Evolutionary conservation across 2,113 vertebrate species (phyloP), one percentile per base, ranked within the genome.

Genomic region (Lophotis ruficrista): DNA sequence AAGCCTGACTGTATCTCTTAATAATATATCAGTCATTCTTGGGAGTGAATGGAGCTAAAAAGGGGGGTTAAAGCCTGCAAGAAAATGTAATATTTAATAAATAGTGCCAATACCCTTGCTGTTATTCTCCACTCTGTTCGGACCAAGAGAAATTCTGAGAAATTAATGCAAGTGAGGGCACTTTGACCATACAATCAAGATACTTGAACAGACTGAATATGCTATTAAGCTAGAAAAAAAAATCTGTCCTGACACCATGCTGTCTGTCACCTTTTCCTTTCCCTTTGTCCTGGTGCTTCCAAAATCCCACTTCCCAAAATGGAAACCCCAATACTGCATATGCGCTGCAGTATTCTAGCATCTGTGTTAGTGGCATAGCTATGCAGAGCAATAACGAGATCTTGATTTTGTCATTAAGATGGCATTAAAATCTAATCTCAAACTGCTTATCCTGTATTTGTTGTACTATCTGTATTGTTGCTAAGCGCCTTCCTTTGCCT

Each of bases 341-440:
- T 7, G 10, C 1, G 4, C 38, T 72, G 56, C 37, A 51, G 45
- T 66, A 35, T 75, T 57, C 38, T 31, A 51, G 50, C 33, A 50
- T 69, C 80, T 60, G 30, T 87, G 61, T 50, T 64, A 89, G 71
- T n/a, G 12, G 50, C 33, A 41, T 10, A 71, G 66, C n/a, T 90
- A 37, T 0, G 0, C 58, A 90, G 50, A 91, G 37, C 58, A 90
- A 47, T 92, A 81, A 77, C 47, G 56, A 76, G 58, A 77, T 77
- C 37, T 38, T 47, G 6, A 60, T 51, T 31, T 47, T 95, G 88
- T 92, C 57, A 79, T 93, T 94, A 83, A 64, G 27, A 78, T 33
- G 60, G 48, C 83, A 92, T 95, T 93, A 94, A 96, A 96, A 90
- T 79, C 76, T 53, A 76, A 96, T 95, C 65, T 92, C 72, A 87